Base-by-base conservation (phyloP, 2,888 invertebrate genomes). In the Salticus scenicus region DNA sequence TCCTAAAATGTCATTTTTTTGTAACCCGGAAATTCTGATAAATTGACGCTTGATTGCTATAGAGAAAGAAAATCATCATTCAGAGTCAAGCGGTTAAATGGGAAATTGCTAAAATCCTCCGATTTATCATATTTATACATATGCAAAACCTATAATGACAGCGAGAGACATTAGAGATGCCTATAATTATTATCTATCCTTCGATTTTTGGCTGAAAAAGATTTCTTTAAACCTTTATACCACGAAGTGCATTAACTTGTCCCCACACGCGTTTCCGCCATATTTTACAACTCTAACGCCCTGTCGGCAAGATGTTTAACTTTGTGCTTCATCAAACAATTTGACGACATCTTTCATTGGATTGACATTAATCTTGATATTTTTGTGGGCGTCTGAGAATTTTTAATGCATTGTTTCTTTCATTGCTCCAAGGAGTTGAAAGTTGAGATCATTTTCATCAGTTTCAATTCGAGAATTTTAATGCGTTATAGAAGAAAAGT, bases 101-200 rank as follows among this genome's bases (percentile, higher is more conserved):
- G 76, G 51, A 83, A 83, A 76, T 72, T 71, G 76, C 66, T 47
- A 41, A 83, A 76, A 83, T 71, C 71, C 72, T 8, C 30, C 76
- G 37, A 83, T 83, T 83, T 67, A 83, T 83, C 82, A 72, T 83
- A 72, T 83, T 83, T 83, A 83, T 83, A 66, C 72, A 71, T 66
- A 83, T 76, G 76, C 76, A 51, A 66, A 75, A 33, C 51, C 76
- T 71, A n/a, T 76, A 76, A 72, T 76, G 82, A 74, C 81, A 74
- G 76, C 72, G 28, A 27, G 72, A 66, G 51, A 72, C 47, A 51
- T 71, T 66, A 67, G 47, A 42, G 28, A 30, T 69, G 57, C 73
- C 72, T 57, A 37, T 77, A 84, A 84, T 84, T 77, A 84, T 73
- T 78, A 69, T 24, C 77, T 73, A 77, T 78, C 77, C 77, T 64